Base-by-base conservation (phyloP, 2,888 invertebrate genomes). In the Orchesella flavescens region DNA sequence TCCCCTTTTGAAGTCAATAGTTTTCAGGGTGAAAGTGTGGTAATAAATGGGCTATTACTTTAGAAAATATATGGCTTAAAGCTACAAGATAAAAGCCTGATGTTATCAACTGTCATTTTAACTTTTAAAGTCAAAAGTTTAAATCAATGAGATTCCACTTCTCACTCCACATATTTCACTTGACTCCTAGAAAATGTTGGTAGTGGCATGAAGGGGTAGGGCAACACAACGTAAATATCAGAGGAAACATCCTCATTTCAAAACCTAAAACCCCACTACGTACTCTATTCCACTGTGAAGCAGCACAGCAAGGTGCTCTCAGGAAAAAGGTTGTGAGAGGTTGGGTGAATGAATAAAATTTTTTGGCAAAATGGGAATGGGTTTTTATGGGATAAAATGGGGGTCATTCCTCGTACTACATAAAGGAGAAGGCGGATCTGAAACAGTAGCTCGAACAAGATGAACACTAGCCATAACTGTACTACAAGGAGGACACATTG, bases 381-480 rank as follows among this genome's bases (percentile, higher is more conserved):
- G 9, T 43, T 44, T 66, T 66, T 43, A 66, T 44, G 66, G 43
- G 66, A 66, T 66, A 23, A 68, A 68, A 68, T 68, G 68, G 68
- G 68, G 68, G 68, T 68, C 68, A 68, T 68, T 68, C 2, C 17
- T 19, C n/a, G 49, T 68, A 46, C 46, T 68, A 68, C 46, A 68
- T 68, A 49, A 68, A 65, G 21, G 68, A 49, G 23, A 9, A 68
- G 68, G 68, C 68, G 68, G 68, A 23, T 49, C 68, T 13, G 21
- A 15, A 49, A 46, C 68, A 68, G 46, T 46, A 49, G 21, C 49
- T 19, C 46, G 68, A 68, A 68, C 68, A 68, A 68, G 68, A 49
- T 68, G 68, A 68, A 68, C 68, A 68, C 68, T 49, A 10, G 15
- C 49, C 19, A 68, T 68, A 68, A 68, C 66, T 66, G 66, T 66